Evolutionary conservation across 2,888 invertebrate species (phyloP), one percentile per base, ranked within the genome.

Genomic region (Cryptus viduatorius): DNA sequence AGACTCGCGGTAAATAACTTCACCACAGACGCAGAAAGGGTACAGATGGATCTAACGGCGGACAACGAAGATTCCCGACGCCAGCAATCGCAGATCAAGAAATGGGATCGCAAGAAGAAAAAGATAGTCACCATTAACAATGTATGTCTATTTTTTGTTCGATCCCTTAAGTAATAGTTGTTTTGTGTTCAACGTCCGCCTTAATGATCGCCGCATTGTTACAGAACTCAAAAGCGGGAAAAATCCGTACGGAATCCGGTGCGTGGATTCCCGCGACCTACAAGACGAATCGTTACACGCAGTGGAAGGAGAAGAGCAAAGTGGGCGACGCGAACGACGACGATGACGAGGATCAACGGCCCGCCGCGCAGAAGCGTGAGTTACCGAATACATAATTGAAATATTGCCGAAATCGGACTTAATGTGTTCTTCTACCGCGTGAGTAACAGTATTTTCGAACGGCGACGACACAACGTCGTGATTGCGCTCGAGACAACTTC

Each of bases 31-130:
- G 98, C 98, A 0, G 95, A 96, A 65, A 95, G 95, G 31, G 97
- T 96, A 0, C 96, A 97, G 89, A 94, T 99, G 87, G 99, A 99
- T 92, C 94, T 99, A 88, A 95, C 96, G 8, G 97, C 96, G 8
- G 98, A 98, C 94, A 97, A 97, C 85, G 96, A 96, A 65, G 96
- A 96, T 37, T 94, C 94, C 0, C 94, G 95, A 82, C 95, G 95
- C 46, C 94, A 95, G 72, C 95, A 95, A 72, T 95, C 95, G 2
- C 95, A 96, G 85, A 94, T 96, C 88, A 96, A 96, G 91, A 96
- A 96, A 92, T 99, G 99, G 99, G 99, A 99, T 94, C 95, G 98
- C 69, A 98, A 98, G 93, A 97, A 97, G 94, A 99, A 99, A 95
- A 99, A 98, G 94, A 98, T 98, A 96, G 96, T 99, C 46, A 95